These are phyloP conservation scores for Diorhabda carinulata DNA, from an alignment of 1,140 invertebrate species.

Conservation along the genomic window DNA sequence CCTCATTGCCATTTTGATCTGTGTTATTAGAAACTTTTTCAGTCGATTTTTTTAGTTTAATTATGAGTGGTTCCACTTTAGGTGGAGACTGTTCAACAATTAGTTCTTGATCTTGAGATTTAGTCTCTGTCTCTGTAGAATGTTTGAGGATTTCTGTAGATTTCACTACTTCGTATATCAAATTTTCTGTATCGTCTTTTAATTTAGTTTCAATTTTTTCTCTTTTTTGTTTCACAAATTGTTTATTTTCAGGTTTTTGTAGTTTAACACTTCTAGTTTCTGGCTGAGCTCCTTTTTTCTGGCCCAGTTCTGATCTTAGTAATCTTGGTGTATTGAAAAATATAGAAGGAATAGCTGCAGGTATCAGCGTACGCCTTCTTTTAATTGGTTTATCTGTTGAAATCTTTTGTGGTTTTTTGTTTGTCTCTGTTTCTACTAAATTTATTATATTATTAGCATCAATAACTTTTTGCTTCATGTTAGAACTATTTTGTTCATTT, in stretches of 20 bases:
- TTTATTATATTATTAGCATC: slow-evolving; percentile 2
- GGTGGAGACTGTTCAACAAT: slow-evolving; percentile 1
- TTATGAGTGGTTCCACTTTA: slow-evolving; percentile 13
- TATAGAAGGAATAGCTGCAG: slow-evolving; percentile 14
- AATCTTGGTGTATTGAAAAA: slow-evolving; percentile 19
- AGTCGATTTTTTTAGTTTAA: slow-evolving; percentile 9
- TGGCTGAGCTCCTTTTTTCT: slow-evolving; percentile 1
- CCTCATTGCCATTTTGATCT: not conserved
- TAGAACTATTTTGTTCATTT: not conserved
- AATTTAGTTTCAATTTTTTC: not conserved
- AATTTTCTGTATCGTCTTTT: slow-evolving; percentile 7
- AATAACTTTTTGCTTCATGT: not conserved
- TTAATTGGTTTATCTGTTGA: slow-evolving; percentile 8
- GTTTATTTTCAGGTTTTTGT: not conserved
- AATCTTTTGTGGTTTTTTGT: not conserved
- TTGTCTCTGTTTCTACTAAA: not conserved
- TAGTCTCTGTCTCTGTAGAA: not conserved
- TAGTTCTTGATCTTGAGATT: not conserved
- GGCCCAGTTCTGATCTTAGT: slow-evolving; percentile 14
- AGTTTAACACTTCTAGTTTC: slow-evolving; percentile 4
- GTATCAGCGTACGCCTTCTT: slow-evolving; percentile 14
- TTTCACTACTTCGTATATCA: slow-evolving; percentile 15
- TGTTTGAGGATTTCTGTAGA: not conserved
- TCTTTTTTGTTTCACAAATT: not conserved
- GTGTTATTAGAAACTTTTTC: not conserved